Evolutionary conservation across 1,140 invertebrate genomes (phyloP).

Genomic region (Portunus trituberculatus): DNA sequence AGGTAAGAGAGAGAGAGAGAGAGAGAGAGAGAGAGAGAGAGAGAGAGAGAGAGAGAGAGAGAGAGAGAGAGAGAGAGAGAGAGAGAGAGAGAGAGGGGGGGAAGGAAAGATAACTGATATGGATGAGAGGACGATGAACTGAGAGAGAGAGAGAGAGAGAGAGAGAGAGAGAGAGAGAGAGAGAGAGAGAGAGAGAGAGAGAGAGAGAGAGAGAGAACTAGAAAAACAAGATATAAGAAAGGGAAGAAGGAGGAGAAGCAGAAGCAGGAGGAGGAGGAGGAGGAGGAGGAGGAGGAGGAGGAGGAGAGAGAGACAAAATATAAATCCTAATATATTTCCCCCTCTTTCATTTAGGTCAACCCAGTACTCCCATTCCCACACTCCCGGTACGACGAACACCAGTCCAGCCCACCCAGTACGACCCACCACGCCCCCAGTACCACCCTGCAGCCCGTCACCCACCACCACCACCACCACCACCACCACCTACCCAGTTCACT

Average conservation of each 20-base stretch:
- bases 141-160: conserved; percentile 47
- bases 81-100: conserved; percentile 39
- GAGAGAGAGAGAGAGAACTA: conserved; percentile 33
- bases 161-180: conserved; percentile 50
- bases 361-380: neutral
- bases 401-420: too few relatives aligned
- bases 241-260: neutral
- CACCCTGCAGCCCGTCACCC: neutral
- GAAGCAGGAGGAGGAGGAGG: neutral
- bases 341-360: neutral
- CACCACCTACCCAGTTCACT: neutral
- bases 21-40: neutral
- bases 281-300: neutral
- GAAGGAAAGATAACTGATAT: neutral
- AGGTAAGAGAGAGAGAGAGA: too few relatives aligned
- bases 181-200: conserved; percentile 50
- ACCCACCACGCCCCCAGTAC: neutral
- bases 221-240: neutral
- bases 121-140: neutral
- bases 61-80: conserved; percentile 47
- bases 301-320: neutral
- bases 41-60: conserved; percentile 45
- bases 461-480: neutral
- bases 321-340: neutral
- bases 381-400: neutral